phyloP scores from a whole-genome alignment of 2,113 vertebrate species.

The Camelus dromedarius region DNA sequence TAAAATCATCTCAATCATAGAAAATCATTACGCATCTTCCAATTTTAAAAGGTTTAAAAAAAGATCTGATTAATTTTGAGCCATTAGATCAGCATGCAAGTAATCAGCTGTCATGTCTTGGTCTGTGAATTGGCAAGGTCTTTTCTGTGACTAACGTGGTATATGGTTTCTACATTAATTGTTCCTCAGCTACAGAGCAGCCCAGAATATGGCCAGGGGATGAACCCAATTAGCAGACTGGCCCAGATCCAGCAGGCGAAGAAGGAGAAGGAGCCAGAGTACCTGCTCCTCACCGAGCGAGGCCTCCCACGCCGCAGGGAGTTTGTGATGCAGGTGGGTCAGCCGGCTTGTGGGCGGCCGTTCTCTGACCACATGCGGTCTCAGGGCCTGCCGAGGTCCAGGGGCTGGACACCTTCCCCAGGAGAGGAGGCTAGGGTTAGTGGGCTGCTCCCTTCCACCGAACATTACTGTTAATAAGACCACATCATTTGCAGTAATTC shows the following conservation, averaged over 20 bases:
- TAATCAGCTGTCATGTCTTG: neutral
- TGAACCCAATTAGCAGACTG: conserved; percentile 99
- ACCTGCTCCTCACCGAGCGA: conserved; percentile 95
- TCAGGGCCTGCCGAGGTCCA: accelerated
- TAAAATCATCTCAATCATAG: conserved; percentile 5
- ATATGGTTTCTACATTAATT: conserved; percentile 61
- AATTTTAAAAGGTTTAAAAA: neutral
- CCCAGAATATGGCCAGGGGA: conserved; percentile 97
- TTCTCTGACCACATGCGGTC: accelerated
- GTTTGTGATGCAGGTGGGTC: conserved; percentile 98
- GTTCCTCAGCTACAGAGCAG: conserved; percentile 93
- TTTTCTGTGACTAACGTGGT: neutral
- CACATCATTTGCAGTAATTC: no score
- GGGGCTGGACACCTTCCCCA: no score
- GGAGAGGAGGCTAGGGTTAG: neutral
- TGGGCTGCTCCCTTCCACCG: neutral
- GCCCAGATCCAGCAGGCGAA: conserved; percentile 99
- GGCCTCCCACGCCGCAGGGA: conserved; percentile 96
- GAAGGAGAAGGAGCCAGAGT: conserved; percentile 98
- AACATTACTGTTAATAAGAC: accelerated
- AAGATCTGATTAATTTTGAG: neutral
- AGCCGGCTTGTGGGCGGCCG: accelerated
- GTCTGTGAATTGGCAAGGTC: neutral
- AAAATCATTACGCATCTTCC: neutral
- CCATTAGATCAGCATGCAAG: neutral